Evolutionary conservation across 2,113 vertebrate species (phyloP), one percentile per base, ranked within the genome.

Genomic region (Crotalus tigris): DNA sequence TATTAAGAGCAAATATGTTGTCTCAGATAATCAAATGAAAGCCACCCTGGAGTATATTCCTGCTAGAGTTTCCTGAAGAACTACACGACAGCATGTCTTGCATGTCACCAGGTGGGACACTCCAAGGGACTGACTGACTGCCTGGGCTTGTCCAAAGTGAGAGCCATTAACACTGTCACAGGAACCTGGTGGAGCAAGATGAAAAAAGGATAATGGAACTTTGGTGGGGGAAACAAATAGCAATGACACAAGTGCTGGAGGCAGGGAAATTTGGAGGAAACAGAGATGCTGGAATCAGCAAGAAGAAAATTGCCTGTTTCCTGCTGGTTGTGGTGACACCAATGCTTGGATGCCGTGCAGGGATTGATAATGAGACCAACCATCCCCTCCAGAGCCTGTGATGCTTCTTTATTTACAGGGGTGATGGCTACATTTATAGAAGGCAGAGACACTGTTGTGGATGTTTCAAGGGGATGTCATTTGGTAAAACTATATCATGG

Each of bases 341-440:
- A 46, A 49, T 29, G 29, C 26, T 54, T 33, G 8, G 39, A 89
- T 64, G 24, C 58, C 59, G 21, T 75, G 91, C 54, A 24, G 88
- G 5, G 91, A 90, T 15, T 92, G 46, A 29, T 94, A 94, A 94
- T 90, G 91, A 92, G 58, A 51, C 88, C 91, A 69, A 85, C 81
- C 85, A 75, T 88, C 86, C 75, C n/a, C n/a, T 44, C 46, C 17
- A 9, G 15, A 49, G 21, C 13, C 89, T 33, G 46, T 24, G 85
- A 91, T 91, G 90, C 54, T 87, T 91, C 92, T 92, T 81, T 92
- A 86, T 91, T 91, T 91, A 91, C 91, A 64, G 55, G 55, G 55
- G 55, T 21, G 53, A 33, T 8, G 23, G 54, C 86, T 61, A 46
- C 86, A 89, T 69, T 89, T 92, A 92, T 61, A 91, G 92, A 91